phyloP scores from a whole-genome alignment of 2,888 invertebrate species.

The Drosophila incognita region DNA sequence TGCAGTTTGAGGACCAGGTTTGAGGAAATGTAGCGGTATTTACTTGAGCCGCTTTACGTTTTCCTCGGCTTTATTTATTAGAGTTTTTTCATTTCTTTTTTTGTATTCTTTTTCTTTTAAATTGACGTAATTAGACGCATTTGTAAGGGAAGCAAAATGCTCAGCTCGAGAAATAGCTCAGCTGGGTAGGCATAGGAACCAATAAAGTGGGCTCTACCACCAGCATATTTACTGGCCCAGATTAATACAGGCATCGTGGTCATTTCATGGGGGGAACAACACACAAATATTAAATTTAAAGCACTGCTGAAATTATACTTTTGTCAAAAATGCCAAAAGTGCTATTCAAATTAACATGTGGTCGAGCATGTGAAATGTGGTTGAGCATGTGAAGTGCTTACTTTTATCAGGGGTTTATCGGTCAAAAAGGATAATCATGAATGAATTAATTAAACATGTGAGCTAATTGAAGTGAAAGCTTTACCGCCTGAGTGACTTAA shows the following conservation, averaged over 20 bases:
- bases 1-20: conserved; percentile 38
- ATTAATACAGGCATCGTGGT: neutral
- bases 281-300: conserved; percentile 9
- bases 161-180: conserved; percentile 30
- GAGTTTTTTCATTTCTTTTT: neutral
- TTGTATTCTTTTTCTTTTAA: conserved; percentile 42
- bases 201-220: conserved; percentile 9
- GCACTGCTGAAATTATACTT: neutral
- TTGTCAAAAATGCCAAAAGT: neutral
- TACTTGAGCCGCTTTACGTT: conserved; percentile 53
- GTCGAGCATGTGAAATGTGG: neutral
- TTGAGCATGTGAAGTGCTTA: neutral
- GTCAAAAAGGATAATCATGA: neutral
- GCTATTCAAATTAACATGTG: neutral
- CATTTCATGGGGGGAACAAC: neutral
- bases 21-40: conserved; percentile 42
- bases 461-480: neutral
- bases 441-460: neutral
- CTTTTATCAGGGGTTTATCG: neutral
- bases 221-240: conserved; percentile 1
- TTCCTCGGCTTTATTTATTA: conserved; percentile 21
- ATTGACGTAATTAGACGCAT: conserved; percentile 68
- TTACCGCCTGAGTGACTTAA: neutral
- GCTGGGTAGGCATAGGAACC: conserved; percentile 35
- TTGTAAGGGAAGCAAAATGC: conserved; percentile 53